Evolutionary conservation across 2,113 vertebrate genomes (phyloP), one percentile per base, ranked within the genome.

Genomic region (Procapra przewalskii): DNA sequence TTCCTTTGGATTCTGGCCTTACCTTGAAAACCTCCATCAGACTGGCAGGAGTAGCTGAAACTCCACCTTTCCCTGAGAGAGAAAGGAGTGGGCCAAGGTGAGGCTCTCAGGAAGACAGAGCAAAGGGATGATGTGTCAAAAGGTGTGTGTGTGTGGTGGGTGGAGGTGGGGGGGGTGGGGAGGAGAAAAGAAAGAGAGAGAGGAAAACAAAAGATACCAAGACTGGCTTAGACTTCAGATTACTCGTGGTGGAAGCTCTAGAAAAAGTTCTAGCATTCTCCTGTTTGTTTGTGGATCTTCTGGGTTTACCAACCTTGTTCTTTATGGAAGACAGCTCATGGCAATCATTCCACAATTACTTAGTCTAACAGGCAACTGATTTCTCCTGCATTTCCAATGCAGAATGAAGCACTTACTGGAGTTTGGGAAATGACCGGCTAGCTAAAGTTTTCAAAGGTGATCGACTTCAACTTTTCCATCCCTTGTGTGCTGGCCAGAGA

Each of bases 381-480:
- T 91, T 90, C 97, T 95, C 77, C 82, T 25, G 3, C 7, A 23
- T 80, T 91, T 77, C 91, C 77, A 52, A 8, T 3, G 54, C 13
- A 33, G 84, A 92, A 60, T 0, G 7, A 57, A 43, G 36, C 45
- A 29, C 59, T 83, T 13, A 55, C 33, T 7, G 40, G 36, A 71
- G 43, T 87, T 3, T 43, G 67, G 81, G 83, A 94, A 57, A 40
- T n/a, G 85, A 71, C 54, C 50, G 43, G 84, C 59, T 29, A 80
- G 55, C 52, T 48, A n/a, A 90, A 92, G 50, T 64, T 81, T 86
- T 77, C 16, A 7, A 60, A 92, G 75, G 55, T 59, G 77, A 67
- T 27, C 6, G 15, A 15, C 89, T 96, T 97, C 94, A 89, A 97
- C 79, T 93, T 96, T 91, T 85, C 97, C 93, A 94, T 83, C 86